Conservation (phyloP, 2,797 vertebrate species). For the Numenius phaeopus region DNA sequence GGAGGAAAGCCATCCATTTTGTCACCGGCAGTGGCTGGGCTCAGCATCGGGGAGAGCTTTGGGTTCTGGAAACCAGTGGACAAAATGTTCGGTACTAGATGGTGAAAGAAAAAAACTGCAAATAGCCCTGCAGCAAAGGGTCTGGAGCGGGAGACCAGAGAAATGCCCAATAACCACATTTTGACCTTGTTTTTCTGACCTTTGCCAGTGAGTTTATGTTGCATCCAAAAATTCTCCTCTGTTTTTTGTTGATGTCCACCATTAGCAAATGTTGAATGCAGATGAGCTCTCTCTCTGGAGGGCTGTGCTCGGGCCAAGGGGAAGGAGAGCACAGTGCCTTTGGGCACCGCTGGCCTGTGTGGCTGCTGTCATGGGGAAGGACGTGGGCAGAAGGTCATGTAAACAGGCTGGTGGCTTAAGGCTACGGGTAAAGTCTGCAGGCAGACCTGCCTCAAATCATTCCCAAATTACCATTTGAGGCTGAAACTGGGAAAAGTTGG, state of each 20-base stretch:
- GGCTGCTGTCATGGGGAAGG: rapidly evolving
- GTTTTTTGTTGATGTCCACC: not conserved
- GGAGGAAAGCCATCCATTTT: not conserved
- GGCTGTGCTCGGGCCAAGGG: not conserved
- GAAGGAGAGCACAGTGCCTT: not conserved
- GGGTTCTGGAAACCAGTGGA: not conserved
- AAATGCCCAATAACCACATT: not conserved
- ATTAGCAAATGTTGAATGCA: not conserved
- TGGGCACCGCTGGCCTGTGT: not conserved
- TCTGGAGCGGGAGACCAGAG: not conserved
- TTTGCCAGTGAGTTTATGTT: not conserved
- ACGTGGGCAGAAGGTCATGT: not conserved
- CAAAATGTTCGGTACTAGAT: not conserved
- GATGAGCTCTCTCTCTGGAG: not conserved
- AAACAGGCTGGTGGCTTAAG: not conserved
- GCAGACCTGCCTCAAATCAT: not conserved
- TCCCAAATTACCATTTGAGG: not conserved
- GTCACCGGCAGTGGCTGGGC: not conserved
- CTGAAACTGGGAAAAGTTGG: not conserved
- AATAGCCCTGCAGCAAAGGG: not conserved
- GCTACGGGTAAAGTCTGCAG: not conserved
- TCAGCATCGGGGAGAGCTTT: not conserved
- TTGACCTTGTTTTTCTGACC: not conserved
- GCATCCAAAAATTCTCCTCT: not conserved
- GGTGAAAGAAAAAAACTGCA: not conserved